Evolutionary conservation across 2,888 invertebrate genomes (phyloP), one percentile per base, ranked within the genome.

Genomic region (Ceriagrion tenellum): DNA sequence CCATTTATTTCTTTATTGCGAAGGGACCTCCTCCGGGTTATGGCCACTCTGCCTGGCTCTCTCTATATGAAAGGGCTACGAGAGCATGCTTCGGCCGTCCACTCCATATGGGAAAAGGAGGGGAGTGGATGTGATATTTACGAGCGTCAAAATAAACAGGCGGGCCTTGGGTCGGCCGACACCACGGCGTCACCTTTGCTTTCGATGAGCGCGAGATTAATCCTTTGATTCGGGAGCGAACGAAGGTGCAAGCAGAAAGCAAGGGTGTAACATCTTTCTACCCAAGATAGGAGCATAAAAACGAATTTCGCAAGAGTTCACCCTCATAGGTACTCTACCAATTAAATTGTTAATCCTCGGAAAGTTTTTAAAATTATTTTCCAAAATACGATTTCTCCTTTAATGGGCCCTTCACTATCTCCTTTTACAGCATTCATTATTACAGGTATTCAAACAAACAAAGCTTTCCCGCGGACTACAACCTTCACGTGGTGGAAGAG

Each of bases 141-240:
- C 81, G 81, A 81, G 35, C 81, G 13, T 81, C 81, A 30, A 81
- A 81, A 81, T 81, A 81, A 81, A 81, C 81, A 35, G 35, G 81
- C 2, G 81, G 16, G 81, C 13, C 35, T 35, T 35, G 30, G 56
- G 18, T 35, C 16, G 81, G 81, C 69, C 69, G 69, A 69, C 69
- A 26, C 69, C 8, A 18, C 35, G 81, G 81, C 81, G 81, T 12
- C 81, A 30, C 74, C 12, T 16, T 30, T 30, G 30, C 35, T 26
- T 26, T 81, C 13, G 81, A n/a, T 8, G 69, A 4, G n/a, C 69
- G n/a, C 6, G n/a, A 30, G 81, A 35, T 81, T 81, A 35, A 81
- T 35, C 30, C 16, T 20, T 59, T 20, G 81, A 81, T 13, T 30
- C 81, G 81, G 35, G 81, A 35, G 81, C 35, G 81, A 16, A 3